Base-by-base conservation (phyloP, 2,888 invertebrate genomes). In the Scrobipalpa costella region DNA sequence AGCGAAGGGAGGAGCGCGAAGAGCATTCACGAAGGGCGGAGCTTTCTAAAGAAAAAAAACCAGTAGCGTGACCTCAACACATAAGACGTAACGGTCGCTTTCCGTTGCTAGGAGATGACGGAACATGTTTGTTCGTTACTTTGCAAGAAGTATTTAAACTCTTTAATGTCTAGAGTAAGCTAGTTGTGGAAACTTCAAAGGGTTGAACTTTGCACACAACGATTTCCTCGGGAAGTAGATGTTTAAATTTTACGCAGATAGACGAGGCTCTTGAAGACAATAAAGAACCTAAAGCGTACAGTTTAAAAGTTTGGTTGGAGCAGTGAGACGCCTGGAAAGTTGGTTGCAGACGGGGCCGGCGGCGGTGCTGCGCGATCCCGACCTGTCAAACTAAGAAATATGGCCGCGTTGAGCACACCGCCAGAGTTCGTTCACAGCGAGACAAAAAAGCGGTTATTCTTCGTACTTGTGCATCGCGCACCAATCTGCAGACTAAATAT, bases 271-370 rank as follows among this genome's bases (percentile, higher is more conserved):
- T 75, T 70, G 81, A 81, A 88, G 84, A 90, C 85, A 88, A 88
- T 89, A 88, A 88, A 88, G 86, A 85, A 86, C 79, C 80, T 79
- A 84, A 86, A 88, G 85, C 85, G 87, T 82, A 80, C 81, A 85
- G 85, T 88, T 89, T 85, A 81, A 89, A 89, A 89, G 78, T 89
- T 88, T 84, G 78, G 76, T 72, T 78, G 74, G 81, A 72, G 78
- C 79, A 44, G 83, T 82, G 84, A 84, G 81, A 85, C 81, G 83
- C 69, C 71, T 78, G 73, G 70, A 84, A 89, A 89, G 84, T 90
- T 88, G 80, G 84, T 90, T 88, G 80, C 77, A 80, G 84, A 82
- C 77, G 80, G 73, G 79, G 82, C 80, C 79, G 81, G 79, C 77
- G 80, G 77, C 77, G 68, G 73, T 69, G 71, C 75, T 75, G 75